Percentiles rank a stretch among this genome's conserved stretches.
These are phyloP conservation scores for Danio choprae DNA, from an alignment of 2,797 vertebrate genomes.

Conservation along the genomic window DNA sequence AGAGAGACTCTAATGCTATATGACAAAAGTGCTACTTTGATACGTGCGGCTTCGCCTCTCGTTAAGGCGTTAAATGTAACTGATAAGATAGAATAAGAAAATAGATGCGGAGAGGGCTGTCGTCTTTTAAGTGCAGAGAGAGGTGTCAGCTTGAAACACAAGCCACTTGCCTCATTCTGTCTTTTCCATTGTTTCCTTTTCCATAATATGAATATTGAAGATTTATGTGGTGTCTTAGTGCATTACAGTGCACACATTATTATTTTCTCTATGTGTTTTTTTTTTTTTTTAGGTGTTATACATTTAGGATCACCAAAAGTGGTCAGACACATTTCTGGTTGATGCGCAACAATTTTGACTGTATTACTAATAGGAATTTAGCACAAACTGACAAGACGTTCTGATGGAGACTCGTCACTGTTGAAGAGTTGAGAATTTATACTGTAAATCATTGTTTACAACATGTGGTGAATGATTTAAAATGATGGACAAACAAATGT, in stretches of 20 bases:
- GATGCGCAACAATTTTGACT: neutral
- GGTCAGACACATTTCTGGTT: neutral
- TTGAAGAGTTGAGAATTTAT: neutral
- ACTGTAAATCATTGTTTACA: neutral
- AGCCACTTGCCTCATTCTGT: conserved; percentile 63
- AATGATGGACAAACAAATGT: neutral
- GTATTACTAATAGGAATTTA: neutral
- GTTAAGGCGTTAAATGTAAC: conserved; percentile 76
- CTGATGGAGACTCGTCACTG: neutral
- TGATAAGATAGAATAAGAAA: conserved; percentile 80
- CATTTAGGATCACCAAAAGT: neutral
- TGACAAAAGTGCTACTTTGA: conserved; percentile 83
- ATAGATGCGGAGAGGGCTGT: conserved; percentile 69
- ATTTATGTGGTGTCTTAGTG: neutral
- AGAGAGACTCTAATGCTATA: conserved; percentile 74
- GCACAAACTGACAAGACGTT: neutral
- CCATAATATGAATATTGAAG: conserved; percentile 38
- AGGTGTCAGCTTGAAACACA: conserved; percentile 67
- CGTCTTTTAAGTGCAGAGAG: conserved; percentile 72
- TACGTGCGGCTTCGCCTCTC: conserved; percentile 72
- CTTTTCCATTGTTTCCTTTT: conserved; percentile 44
- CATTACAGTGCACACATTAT: conserved; percentile 4
- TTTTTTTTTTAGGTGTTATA: conserved; percentile 5
- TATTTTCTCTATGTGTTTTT: neutral
- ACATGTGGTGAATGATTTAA: neutral